phyloP scores from a whole-genome alignment of 2,888 invertebrate genomes.

The Dicranocentrus wangi region DNA sequence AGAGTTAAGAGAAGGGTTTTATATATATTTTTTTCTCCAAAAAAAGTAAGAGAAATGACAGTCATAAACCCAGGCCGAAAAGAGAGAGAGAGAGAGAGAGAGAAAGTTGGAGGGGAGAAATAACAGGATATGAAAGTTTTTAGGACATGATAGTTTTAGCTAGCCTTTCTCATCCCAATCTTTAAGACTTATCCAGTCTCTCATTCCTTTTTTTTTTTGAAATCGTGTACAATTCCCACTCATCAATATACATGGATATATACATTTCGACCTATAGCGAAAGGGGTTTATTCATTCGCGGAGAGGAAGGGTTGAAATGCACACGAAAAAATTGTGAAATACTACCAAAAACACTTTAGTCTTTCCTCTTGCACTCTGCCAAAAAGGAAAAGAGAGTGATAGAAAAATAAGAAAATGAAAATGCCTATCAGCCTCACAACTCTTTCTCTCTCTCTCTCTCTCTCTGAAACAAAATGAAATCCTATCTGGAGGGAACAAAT shows the following conservation, averaged over 20 bases:
- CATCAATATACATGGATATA: too few relatives aligned
- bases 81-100: background rate
- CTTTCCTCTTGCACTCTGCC: background rate
- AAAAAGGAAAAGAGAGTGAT: background rate
- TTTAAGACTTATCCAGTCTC: background rate
- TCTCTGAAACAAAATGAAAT: background rate
- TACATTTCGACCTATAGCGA: too few relatives aligned
- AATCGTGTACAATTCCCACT: too few relatives aligned
- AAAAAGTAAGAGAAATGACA: conserved; percentile 31
- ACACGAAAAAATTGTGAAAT: background rate
- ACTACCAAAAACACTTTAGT: background rate
- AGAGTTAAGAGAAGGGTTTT: conserved; percentile 2
- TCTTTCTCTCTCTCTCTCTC: too few relatives aligned
- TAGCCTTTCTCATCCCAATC: background rate
- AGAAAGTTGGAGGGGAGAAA: conserved; percentile 22
- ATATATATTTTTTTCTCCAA: conserved; percentile 16
- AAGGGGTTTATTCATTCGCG: too few relatives aligned
- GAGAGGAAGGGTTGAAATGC: too few relatives aligned
- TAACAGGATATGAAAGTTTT: conserved; percentile 35
- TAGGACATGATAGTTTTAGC: conserved; percentile 35
- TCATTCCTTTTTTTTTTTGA: too few relatives aligned
- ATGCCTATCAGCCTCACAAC: background rate
- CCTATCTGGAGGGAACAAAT: background rate
- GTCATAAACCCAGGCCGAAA: too few relatives aligned
- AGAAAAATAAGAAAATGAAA: conserved; percentile 14